Conservation (phyloP, 2,797 vertebrate species). For the Gobionotothen gibberifrons region DNA sequence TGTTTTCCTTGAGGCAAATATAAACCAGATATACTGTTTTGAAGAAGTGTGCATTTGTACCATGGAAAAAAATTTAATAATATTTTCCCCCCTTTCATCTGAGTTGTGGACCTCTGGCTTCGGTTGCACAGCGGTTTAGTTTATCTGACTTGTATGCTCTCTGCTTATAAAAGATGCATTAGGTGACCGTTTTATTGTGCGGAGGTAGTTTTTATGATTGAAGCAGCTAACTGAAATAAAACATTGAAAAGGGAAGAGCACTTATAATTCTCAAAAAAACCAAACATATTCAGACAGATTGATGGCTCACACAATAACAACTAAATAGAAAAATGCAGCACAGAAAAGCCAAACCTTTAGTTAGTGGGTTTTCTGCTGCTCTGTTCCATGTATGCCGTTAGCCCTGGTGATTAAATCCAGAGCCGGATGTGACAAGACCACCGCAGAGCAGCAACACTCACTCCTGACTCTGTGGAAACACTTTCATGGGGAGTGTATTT, state of each 20-base stretch:
- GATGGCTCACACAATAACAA: background rate
- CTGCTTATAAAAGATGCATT: slow-evolving; percentile 12
- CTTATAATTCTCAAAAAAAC: background rate
- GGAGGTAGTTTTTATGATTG: slow-evolving; percentile 21
- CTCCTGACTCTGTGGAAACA: slow-evolving; percentile 32
- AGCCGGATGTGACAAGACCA: slow-evolving; percentile 25
- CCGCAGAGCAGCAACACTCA: slow-evolving; percentile 22
- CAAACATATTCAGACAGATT: background rate
- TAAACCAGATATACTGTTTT: slow-evolving; percentile 8
- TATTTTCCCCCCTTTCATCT: slow-evolving; percentile 7
- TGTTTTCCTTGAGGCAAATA: slow-evolving; percentile 15
- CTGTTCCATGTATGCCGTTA: slow-evolving; percentile 13
- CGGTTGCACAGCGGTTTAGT: background rate
- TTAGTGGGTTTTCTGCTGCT: slow-evolving; percentile 1
- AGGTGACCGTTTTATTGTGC: slow-evolving; percentile 23
- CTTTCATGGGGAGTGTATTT: background rate
- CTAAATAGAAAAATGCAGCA: background rate
- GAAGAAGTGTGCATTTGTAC: background rate
- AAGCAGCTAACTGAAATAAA: slow-evolving; percentile 11
- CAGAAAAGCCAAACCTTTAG: background rate
- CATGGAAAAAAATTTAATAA: background rate
- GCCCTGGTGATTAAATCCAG: slow-evolving; percentile 26
- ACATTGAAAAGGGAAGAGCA: background rate
- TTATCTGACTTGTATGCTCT: slow-evolving; percentile 2
- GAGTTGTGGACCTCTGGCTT: background rate